Conservation (phyloP, 2,797 vertebrate species). For the Paratrypauchen microcephalus region DNA sequence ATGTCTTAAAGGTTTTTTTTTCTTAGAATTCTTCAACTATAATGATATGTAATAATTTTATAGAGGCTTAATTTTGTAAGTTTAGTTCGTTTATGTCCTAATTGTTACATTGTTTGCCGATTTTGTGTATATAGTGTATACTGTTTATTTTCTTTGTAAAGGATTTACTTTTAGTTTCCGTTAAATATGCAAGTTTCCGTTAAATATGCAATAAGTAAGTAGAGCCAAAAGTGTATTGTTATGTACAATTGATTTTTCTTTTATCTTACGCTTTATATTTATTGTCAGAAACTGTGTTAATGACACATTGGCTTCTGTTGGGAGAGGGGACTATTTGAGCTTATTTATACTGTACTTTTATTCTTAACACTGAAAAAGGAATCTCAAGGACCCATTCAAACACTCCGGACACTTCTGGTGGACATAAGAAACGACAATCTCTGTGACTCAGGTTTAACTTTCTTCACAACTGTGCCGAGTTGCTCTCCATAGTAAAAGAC, state of each 20-base stretch:
- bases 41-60: background rate
- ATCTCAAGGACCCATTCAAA: constrained; percentile 14
- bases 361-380: constrained; percentile 22
- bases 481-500: constrained; percentile 37
- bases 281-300: background rate
- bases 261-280: constrained; percentile 1
- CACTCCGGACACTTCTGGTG: constrained; percentile 6
- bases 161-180: background rate
- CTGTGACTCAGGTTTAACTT: constrained; percentile 42
- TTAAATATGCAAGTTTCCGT: constrained; percentile 2
- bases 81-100: background rate
- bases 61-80: background rate
- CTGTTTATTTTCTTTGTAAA: background rate
- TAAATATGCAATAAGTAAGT: constrained; percentile 7
- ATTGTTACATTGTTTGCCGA: background rate
- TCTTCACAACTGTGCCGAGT: constrained; percentile 27
- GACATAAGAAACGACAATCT: constrained; percentile 5
- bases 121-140: background rate
- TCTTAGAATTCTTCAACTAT: too few relatives aligned
- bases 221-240: constrained; percentile 14
- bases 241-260: background rate
- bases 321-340: constrained; percentile 11
- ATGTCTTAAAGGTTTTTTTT: background rate
- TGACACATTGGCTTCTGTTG: constrained; percentile 3
- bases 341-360: constrained; percentile 9